Percentiles rank a stretch among this genome's conserved stretches.
Conservation (phyloP, 2,113 vertebrate species). For the Pao palembangensis region DNA sequence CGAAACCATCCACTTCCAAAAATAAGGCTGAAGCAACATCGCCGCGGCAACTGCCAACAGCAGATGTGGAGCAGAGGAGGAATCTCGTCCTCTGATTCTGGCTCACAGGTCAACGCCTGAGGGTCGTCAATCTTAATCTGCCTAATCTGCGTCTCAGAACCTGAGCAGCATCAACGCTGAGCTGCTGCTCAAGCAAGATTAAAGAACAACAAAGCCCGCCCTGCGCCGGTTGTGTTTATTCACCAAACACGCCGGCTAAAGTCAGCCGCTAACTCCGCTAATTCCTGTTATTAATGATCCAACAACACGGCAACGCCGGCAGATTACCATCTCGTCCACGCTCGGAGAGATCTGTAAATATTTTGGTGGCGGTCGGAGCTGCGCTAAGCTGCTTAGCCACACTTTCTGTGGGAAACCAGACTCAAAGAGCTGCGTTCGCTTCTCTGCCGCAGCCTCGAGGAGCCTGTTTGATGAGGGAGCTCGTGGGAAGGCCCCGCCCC, state of each 20-base stretch:
- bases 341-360: constrained; percentile 54
- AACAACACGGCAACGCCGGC: constrained; percentile 34
- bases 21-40: not conserved
- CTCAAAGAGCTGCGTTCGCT: constrained; percentile 16
- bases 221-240: constrained; percentile 46
- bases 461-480: constrained; percentile 83
- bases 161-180: constrained; percentile 30
- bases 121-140: constrained; percentile 28
- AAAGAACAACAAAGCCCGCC: constrained; percentile 20
- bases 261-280: constrained; percentile 37
- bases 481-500: constrained; percentile 59
- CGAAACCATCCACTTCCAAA: constrained; percentile 6
- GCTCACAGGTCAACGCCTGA: constrained; percentile 12
- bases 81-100: constrained; percentile 17
- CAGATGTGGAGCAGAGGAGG: constrained; percentile 8
- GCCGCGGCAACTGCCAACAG: constrained; percentile 1
- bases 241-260: constrained; percentile 57
- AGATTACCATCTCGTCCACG: constrained; percentile 29
- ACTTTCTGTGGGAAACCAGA: constrained; percentile 54
- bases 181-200: constrained; percentile 51
- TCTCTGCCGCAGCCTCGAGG: constrained; percentile 58
- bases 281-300: constrained; percentile 55
- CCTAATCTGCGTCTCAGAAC: constrained; percentile 35
- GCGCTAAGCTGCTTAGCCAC: constrained; percentile 23
- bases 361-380: constrained; percentile 55